Conservation (phyloP, 2,113 vertebrate genomes). For the Myotis yumanensis region DNA sequence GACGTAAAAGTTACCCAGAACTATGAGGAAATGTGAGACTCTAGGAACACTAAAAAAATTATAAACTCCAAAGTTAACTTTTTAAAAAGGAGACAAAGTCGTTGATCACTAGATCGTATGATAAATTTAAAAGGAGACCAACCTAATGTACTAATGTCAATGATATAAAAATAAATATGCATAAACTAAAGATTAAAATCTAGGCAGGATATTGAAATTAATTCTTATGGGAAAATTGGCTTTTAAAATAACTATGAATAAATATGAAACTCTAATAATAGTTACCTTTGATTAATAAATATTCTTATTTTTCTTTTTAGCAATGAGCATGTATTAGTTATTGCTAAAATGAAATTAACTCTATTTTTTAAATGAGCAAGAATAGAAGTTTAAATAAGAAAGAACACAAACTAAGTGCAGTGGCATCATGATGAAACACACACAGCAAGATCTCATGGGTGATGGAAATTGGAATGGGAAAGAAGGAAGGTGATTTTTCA, state of each 20-base stretch:
- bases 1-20: background rate
- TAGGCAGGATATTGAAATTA: background rate
- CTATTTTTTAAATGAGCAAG: slow-evolving; percentile 23
- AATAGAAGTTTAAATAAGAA: slow-evolving; percentile 5
- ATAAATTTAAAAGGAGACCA: background rate
- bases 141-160: background rate
- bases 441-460: background rate
- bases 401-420: background rate
- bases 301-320: slow-evolving; percentile 28
- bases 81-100: background rate
- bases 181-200: slow-evolving; percentile 17
- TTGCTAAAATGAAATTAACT: background rate
- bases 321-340: background rate
- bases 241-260: slow-evolving; percentile 18
- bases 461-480: background rate
- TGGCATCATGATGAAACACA: slow-evolving; percentile 16
- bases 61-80: background rate
- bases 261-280: background rate
- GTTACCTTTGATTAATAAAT: background rate
- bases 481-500: slow-evolving; percentile 25
- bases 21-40: background rate
- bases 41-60: background rate
- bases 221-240: background rate
- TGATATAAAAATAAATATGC: background rate
- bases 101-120: background rate